These are phyloP conservation scores for Nanorana parkeri DNA, from an alignment of 2,113 vertebrate genomes.

Conservation along the genomic window DNA sequence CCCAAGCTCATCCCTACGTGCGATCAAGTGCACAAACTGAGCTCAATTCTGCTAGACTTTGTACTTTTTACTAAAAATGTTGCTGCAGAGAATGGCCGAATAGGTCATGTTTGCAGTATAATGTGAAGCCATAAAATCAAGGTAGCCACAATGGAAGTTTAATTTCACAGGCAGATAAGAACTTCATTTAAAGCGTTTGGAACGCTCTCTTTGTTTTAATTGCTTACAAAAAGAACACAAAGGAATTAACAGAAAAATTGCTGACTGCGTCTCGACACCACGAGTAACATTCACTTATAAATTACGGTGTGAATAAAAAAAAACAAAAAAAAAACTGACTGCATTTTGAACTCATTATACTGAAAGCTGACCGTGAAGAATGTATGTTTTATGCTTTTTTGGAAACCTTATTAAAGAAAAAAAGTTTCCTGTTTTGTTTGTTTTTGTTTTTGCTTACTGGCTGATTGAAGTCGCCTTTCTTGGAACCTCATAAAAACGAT, in stretches of 20 bases:
- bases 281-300: slow-evolving; percentile 31
- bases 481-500: slow-evolving; percentile 26
- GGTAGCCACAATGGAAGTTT: slow-evolving; percentile 26
- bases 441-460: slow-evolving; percentile 20
- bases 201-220: slow-evolving; percentile 7
- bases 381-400: slow-evolving; percentile 17
- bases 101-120: neutral
- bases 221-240: slow-evolving; percentile 6
- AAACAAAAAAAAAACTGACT: neutral
- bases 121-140: slow-evolving; percentile 25
- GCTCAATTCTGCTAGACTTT: neutral
- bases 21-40: no score
- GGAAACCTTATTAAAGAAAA: neutral
- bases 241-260: slow-evolving; percentile 3
- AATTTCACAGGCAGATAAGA: slow-evolving; percentile 42
- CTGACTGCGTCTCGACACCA: slow-evolving; percentile 18
- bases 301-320: slow-evolving; percentile 31
- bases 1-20: no score
- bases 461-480: slow-evolving; percentile 18
- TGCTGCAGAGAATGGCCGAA: neutral
- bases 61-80: neutral
- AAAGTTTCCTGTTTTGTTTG: neutral
- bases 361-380: neutral
- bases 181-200: slow-evolving; percentile 6
- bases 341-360: neutral